These are phyloP conservation scores for Drosophila littoralis DNA, from an alignment of 1,140 invertebrate genomes.

Conservation along the genomic window DNA sequence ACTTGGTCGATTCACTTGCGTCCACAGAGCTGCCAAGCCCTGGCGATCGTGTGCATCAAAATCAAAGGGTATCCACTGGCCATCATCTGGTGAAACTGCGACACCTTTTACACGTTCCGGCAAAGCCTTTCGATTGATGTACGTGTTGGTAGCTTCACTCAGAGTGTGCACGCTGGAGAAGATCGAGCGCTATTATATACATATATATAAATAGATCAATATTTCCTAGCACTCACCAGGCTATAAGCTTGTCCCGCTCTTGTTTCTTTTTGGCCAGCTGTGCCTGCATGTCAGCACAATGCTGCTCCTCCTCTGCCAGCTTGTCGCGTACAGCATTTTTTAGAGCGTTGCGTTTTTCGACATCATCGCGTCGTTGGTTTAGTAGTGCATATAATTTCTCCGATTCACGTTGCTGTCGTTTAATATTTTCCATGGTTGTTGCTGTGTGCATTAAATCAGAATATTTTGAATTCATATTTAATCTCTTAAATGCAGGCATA, in stretches of 20 bases:
- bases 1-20: constrained; percentile 1
- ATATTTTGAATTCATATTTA: neutral
- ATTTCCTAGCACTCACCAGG: constrained; percentile 36
- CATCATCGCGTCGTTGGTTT: constrained; percentile 6
- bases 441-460: constrained; percentile 10
- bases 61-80: constrained; percentile 52
- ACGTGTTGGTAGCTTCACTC: constrained; percentile 54
- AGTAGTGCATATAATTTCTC: constrained; percentile 1
- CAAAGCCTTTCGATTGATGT: constrained; percentile 48
- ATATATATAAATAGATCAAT: neutral
- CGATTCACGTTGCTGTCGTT: constrained; percentile 29
- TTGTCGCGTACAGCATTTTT: constrained; percentile 11
- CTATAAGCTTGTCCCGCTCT: constrained; percentile 29
- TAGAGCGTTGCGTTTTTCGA: constrained; percentile 25
- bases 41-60: constrained; percentile 7
- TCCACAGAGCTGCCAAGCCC: constrained; percentile 22
- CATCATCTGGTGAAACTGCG: constrained; percentile 12
- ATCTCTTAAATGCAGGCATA: neutral
- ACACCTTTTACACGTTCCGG: constrained; percentile 58
- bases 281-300: constrained; percentile 3
- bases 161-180: constrained; percentile 54
- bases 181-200: constrained; percentile 2
- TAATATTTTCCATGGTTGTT: neutral
- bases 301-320: constrained; percentile 22
- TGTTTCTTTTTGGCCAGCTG: constrained; percentile 6